Base-by-base conservation (phyloP, 2,797 vertebrate species). In the Rachycentron canadum region DNA sequence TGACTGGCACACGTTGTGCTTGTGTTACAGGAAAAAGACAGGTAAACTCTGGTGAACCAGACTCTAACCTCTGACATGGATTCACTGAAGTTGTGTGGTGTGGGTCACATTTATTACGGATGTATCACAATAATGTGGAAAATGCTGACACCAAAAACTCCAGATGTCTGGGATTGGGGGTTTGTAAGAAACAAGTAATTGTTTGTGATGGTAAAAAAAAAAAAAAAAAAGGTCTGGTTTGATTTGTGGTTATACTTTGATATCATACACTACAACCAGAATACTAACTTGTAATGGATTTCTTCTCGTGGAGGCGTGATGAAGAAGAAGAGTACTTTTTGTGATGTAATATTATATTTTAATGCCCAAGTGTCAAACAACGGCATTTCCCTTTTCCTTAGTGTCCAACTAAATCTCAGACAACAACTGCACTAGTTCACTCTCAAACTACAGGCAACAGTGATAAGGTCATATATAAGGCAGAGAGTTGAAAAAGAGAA, bases 1-100 rank as follows among this genome's bases (percentile, higher is more conserved):
- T 76, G 53, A 80, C 60, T 34, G 53, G 72, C 86, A 85, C 86
- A 91, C 67, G 70, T 78, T 80, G 79, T 38, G 50, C 59, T 59
- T 65, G 77, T 77, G 76, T 76, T 83, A 69, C 88, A 93, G 93
- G 93, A 94, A 92, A 81, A 89, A 83, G 81, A 83, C 80, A 78
- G 76, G 90, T 89, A 91, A 94, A 92, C 87, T 86, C 34, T 82
- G 74, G 72, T 89, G 87, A 93, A 88, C 89, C 38, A 40, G 65
- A 85, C 80, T 55, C 41, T 79, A 45, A 91, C 89, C 92, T 87
- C 61, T 89, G 90, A 90, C 87, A 86, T 74, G 68, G 59, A 80
- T 82, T 75, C 59, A 82, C 55, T 36, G 64, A 76, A 65, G 77
- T 77, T 64, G 64, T 83, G 84, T 90, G 89, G 87, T 91, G 82